Evolutionary conservation across 2,888 invertebrate genomes (phyloP), one percentile per base, ranked within the genome.

Genomic region (Glyphotaelius pellucidus): DNA sequence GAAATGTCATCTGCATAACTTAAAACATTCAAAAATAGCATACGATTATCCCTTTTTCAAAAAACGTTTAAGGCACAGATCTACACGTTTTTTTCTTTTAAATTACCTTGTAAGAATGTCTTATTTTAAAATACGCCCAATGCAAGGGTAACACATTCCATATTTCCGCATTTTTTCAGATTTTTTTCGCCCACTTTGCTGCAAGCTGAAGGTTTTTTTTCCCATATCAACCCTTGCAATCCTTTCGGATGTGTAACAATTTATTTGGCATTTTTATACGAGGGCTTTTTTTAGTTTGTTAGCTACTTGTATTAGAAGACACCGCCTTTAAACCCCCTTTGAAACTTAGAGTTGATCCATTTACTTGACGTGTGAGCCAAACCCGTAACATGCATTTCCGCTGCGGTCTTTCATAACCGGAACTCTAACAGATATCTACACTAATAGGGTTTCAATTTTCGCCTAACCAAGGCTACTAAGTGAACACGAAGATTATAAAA

Each of bases 201-300:
- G 81, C 80, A 79, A 32, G 81, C 80, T 42, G 79, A 5, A 80
- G 35, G 38, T 12, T 14, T 80, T 90, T 38, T 30, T 30, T 38
- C 67, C 90, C 88, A 30, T 42, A 80, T 42, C 92, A 52, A 90
- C 90, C 91, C 91, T 92, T 85, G 90, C 92, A 89, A 90, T 90
- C 87, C 92, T 88, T 92, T 92, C 90, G 85, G 89, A 42, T 35
- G 83, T 87, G 92, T 92, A 87, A 92, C 90, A 90, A 90, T 92
- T 90, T 92, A 90, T 92, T 92, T 89, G 90, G 92, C 90, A 92
- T 90, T 92, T 92, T 90, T 90, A 83, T 89, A 83, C 32, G 79
- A 19, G 52, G 2, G 52, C 9, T 67, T 87, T 87, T 87, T 87
- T 87, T 9, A 25, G 11, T 38, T 7, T 52, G 47, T 87, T 31